A percentile compares a stretch with the other conserved stretches of the same genome.
These are phyloP conservation scores for Diplosoma virens DNA, from an alignment of 23 tunicate species.

Conservation along the genomic window DNA sequence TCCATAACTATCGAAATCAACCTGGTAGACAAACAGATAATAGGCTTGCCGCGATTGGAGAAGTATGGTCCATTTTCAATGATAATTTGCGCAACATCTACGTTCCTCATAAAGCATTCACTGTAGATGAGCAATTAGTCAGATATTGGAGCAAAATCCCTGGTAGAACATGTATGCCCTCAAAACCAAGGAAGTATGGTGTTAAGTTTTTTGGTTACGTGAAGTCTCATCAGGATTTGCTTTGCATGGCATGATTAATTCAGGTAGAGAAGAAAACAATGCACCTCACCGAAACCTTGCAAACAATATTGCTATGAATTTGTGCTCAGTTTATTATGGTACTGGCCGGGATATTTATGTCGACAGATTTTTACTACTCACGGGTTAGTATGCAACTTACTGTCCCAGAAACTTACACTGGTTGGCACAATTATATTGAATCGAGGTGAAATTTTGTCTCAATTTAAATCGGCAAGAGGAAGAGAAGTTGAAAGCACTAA, in stretches of 20 bases:
- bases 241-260: conserved; percentile 16
- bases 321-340: conserved; percentile 23
- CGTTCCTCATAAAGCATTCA: conserved; percentile 14
- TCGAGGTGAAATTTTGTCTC: conserved; percentile 13
- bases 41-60: conserved; percentile 21
- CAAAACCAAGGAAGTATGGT: too few relatives aligned
- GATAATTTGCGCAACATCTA: conserved; percentile 30
- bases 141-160: conserved; percentile 19
- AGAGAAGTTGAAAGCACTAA: conserved; percentile 33
- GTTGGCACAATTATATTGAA: conserved; percentile 23
- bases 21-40: conserved; percentile 5
- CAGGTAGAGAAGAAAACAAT: conserved; percentile 6
- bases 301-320: conserved; percentile 13
- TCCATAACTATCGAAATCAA: conserved; percentile 18
- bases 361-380: conserved; percentile 27
- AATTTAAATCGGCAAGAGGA: conserved; percentile 25
- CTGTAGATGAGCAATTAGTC: conserved; percentile 31
- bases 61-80: conserved; percentile 7
- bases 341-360: conserved; percentile 32
- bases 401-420: conserved; percentile 12
- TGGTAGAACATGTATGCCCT: conserved; percentile 41
- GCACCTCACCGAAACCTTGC: conserved; percentile 38
- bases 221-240: conserved; percentile 27
- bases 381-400: conserved; percentile 8
- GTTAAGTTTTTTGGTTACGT: too few relatives aligned